Evolutionary conservation across 2,888 invertebrate species (phyloP), one percentile per base, ranked within the genome.

Genomic region (Lithosia quadra): DNA sequence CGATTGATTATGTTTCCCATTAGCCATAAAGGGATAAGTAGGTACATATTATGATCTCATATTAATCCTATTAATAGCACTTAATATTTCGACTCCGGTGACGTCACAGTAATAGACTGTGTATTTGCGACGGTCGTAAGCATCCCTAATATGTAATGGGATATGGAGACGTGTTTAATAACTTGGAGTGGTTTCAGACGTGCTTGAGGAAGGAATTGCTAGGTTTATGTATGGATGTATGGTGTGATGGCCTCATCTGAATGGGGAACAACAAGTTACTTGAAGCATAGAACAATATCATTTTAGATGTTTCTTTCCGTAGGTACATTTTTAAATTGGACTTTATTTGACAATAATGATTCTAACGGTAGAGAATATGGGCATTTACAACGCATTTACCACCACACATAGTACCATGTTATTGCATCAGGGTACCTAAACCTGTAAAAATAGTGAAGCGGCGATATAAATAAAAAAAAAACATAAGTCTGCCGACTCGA

Each of bases 131-230:
- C 70, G 65, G 68, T 70, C 72, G 69, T 62, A 63, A 69, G 69
- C 68, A 58, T 58, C 67, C 75, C 68, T 77, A 66, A 76, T 69
- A 71, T 74, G 69, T 69, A 71, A 75, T 69, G 56, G 69, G 53
- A 49, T 56, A 67, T 72, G 65, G 65, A 69, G 69, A 71, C 68
- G 62, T 43, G 60, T 62, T 60, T 65, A 65, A 68, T 63, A 66
- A 57, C 63, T 66, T 72, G 65, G 63, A 79, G 80, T 72, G 71
- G 65, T 69, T 71, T 68, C 22, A 65, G 18, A 69, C 67, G 56
- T 56, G 69, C 63, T 68, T 63, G 65, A 24, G 67, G 74, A 53
- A 43, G 39, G 24, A 39, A 39, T 13, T 57, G 21, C 13, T 34
- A 5, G 21, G n/a, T 61, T 56, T 34, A 53, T 22, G 53, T 24